Conservation (phyloP, 2,888 invertebrate species). For the Entomobrya multifasciata region DNA sequence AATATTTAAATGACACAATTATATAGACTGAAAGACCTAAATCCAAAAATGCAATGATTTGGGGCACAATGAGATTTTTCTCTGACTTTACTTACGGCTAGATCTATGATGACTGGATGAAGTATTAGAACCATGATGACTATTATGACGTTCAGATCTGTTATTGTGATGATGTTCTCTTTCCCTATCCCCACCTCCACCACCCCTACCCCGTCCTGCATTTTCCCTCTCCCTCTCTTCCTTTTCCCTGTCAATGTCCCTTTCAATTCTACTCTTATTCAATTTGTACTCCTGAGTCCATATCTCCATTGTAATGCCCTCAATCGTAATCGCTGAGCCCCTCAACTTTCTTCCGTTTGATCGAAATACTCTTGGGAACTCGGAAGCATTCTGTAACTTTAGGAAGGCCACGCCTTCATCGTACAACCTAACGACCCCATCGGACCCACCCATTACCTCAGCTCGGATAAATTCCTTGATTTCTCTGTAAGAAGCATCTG, state of each 20-base stretch:
- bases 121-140: slow-evolving; percentile 50
- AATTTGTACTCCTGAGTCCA: slow-evolving; percentile 75
- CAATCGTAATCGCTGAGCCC: slow-evolving; percentile 71
- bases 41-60: neutral
- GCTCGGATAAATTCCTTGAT: slow-evolving; percentile 78
- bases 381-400: slow-evolving; percentile 74
- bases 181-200: slow-evolving; percentile 45
- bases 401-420: slow-evolving; percentile 77
- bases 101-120: slow-evolving; percentile 64
- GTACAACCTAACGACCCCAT: slow-evolving; percentile 77
- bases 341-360: slow-evolving; percentile 76
- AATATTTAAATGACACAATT: neutral
- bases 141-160: slow-evolving; percentile 69
- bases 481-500: slow-evolving; percentile 78
- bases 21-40: slow-evolving; percentile 13
- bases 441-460: slow-evolving; percentile 77
- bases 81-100: slow-evolving; percentile 65
- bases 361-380: slow-evolving; percentile 74
- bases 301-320: slow-evolving; percentile 72
- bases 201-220: slow-evolving; percentile 66
- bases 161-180: slow-evolving; percentile 66
- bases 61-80: neutral
- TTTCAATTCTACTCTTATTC: slow-evolving; percentile 72
- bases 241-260: slow-evolving; percentile 75
- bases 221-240: slow-evolving; percentile 74